Conservation (phyloP, 1,140 invertebrate genomes). For the Pygmarrhopalites habei region DNA sequence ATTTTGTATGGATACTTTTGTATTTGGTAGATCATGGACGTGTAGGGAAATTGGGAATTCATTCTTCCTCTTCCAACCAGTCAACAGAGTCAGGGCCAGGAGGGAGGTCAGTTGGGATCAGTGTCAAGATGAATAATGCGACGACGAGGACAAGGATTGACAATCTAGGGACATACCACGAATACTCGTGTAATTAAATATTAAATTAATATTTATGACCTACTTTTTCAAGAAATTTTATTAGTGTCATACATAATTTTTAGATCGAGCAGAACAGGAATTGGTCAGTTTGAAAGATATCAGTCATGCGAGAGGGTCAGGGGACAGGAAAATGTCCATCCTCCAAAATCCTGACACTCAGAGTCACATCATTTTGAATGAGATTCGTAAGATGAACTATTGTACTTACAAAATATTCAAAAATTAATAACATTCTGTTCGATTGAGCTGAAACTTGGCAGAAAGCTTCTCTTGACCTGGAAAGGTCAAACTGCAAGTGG, state of each 20-base stretch:
- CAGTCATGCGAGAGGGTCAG: neutral
- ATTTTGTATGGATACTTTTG: no score
- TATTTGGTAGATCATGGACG: no score
- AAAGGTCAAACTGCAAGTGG: no score
- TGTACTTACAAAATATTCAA: neutral
- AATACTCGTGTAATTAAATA: neutral
- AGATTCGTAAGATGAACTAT: neutral
- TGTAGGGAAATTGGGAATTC: no score
- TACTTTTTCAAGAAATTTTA: neutral
- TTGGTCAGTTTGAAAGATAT: neutral
- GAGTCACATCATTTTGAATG: neutral
- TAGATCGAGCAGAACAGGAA: neutral
- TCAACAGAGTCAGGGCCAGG: no score
- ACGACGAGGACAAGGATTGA: neutral
- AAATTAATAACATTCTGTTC: no score
- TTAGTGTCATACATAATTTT: neutral
- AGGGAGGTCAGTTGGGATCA: neutral
- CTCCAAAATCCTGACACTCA: neutral
- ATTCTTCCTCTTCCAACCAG: no score
- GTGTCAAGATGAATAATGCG: neutral
- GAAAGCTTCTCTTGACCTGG: no score
- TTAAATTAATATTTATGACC: neutral
- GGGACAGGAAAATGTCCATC: neutral
- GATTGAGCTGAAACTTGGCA: no score
- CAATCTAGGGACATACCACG: conserved; percentile 1